Evolutionary conservation across 2,797 vertebrate genomes (phyloP).

Genomic region (Rhinogobio ventralis): DNA sequence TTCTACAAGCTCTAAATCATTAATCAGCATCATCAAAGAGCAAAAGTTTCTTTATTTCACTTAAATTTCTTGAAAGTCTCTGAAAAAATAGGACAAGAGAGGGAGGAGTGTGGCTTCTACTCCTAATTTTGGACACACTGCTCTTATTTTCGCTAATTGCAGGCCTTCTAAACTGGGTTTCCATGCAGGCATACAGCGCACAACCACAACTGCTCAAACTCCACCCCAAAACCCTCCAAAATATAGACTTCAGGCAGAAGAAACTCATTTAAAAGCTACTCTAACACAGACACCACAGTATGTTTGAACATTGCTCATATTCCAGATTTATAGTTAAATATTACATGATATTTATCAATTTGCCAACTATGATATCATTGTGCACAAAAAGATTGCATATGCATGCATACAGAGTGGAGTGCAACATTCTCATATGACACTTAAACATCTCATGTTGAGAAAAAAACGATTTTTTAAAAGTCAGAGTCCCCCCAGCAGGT

Average conservation of each 20-base stretch:
- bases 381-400: background rate
- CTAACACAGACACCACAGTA: conserved; percentile 15
- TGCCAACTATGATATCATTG: background rate
- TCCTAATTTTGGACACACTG: conserved; percentile 67
- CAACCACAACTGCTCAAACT: conserved; percentile 68
- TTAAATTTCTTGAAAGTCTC: conserved; percentile 40
- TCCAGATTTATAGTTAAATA: conserved; percentile 11
- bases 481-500: conserved; percentile 65
- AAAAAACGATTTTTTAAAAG: background rate
- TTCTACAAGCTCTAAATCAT: conserved; percentile 1
- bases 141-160: conserved; percentile 69
- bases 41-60: conserved; percentile 5
- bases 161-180: conserved; percentile 67
- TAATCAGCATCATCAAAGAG: conserved; percentile 1
- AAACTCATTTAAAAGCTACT: conserved; percentile 15
- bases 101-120: conserved; percentile 44
- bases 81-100: conserved; percentile 54
- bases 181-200: conserved; percentile 63
- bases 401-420: background rate
- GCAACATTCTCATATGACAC: background rate
- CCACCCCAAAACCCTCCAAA: conserved; percentile 62
- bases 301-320: conserved; percentile 3
- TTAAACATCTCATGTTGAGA: background rate
- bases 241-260: conserved; percentile 45
- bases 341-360: background rate